These are phyloP conservation scores for Gadopsis marmoratus DNA, from an alignment of 2,797 vertebrate genomes.

Conservation along the genomic window DNA sequence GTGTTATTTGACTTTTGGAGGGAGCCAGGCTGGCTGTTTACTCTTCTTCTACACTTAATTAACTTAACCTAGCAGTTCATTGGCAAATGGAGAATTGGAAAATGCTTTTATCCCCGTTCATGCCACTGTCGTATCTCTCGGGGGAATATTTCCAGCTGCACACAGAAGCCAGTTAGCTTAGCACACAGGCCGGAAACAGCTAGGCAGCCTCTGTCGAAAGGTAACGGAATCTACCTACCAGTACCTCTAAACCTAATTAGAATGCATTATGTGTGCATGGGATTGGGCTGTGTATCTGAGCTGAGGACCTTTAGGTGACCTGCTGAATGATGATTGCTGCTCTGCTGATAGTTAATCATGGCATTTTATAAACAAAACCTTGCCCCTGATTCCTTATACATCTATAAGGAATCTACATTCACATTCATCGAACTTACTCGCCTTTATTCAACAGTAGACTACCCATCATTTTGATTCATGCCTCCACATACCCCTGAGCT, in stretches of 20 bases:
- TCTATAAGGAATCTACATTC: no score
- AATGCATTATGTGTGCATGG: not conserved
- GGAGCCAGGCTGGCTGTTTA: not conserved
- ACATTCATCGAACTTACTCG: not conserved
- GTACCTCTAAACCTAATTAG: no score
- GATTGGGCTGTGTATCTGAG: not conserved
- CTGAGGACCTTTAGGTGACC: conserved; percentile 6
- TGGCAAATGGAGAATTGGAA: no score
- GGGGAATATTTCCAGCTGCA: no score
- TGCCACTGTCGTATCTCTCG: no score
- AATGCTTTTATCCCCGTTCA: no score
- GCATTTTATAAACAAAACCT: conserved; percentile 9
- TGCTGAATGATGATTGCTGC: conserved; percentile 46
- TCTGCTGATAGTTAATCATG: conserved; percentile 38
- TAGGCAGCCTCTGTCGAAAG: no score
- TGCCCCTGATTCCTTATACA: not conserved
- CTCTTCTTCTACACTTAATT: not conserved
- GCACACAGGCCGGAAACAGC: no score
- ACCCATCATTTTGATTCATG: conserved; percentile 5
- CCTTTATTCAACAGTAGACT: conserved; percentile 1
- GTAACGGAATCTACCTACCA: no score
- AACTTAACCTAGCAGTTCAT: no score
- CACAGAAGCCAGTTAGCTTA: no score
- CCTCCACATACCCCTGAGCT: conserved; percentile 9
- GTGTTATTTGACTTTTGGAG: not conserved